Percentiles rank a stretch among this genome's conserved stretches.
phyloP scores from a whole-genome alignment of 2,888 invertebrate genomes.

The Polydesmus complanatus region DNA sequence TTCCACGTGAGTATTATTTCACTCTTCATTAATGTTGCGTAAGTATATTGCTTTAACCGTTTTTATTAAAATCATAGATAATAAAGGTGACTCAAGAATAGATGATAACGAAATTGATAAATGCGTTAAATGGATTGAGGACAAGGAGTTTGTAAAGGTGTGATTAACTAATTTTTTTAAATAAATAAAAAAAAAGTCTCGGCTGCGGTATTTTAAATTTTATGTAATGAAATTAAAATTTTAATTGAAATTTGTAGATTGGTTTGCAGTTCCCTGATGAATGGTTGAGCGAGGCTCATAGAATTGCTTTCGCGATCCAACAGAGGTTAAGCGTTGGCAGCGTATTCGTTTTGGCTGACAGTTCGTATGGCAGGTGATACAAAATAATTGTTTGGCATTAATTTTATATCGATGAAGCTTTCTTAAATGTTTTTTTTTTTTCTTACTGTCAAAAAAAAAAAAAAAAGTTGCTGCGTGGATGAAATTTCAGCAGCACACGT shows the following conservation, averaged over 20 bases:
- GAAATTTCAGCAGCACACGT: constrained; percentile 81
- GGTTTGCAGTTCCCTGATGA: constrained; percentile 86
- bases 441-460: no score
- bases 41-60: no score
- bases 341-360: constrained; percentile 73
- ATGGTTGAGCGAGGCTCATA: constrained; percentile 51
- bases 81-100: no score
- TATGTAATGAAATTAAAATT: background rate
- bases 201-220: background rate
- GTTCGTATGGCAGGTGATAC: constrained; percentile 67
- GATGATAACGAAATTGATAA: constrained; percentile 1
- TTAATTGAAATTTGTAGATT: constrained; percentile 43
- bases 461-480: constrained; percentile 69
- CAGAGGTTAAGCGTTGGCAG: constrained; percentile 18
- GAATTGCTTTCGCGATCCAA: constrained; percentile 45
- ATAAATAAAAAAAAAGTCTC: no score
- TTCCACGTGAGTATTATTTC: no score
- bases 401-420: constrained; percentile 9
- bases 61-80: no score
- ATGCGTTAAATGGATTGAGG: constrained; percentile 5
- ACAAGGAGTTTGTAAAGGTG: constrained; percentile 10
- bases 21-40: no score
- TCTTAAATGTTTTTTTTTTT: constrained; percentile 19
- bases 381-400: constrained; percentile 4
- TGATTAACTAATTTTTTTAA: no score